Evolutionary conservation across 2,113 vertebrate genomes (phyloP), one percentile per base, ranked within the genome.

Genomic region (Spheniscus mendiculus): DNA sequence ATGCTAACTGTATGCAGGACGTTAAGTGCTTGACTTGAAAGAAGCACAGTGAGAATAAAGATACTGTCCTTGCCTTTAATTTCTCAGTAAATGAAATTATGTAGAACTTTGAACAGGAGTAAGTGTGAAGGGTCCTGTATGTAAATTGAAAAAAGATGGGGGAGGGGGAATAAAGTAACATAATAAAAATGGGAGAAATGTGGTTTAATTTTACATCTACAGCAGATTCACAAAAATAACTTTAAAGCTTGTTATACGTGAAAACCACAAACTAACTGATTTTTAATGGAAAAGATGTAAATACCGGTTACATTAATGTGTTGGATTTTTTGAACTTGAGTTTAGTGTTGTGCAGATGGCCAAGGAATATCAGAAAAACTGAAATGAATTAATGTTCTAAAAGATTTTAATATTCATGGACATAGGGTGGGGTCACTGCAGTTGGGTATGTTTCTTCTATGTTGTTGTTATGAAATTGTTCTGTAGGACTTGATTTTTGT

Each of bases 31-130:
- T 87, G 80, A 55, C 86, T 76, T 74, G 44, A 69, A 93, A 95
- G 84, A 95, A 85, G 38, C 4, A 2, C 72, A 92, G 94, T 74
- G 79, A 96, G 96, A 97, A 96, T 97, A 96, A 97, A 97, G 61
- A 71, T 87, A 15, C 3, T 82, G 47, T 94, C 71, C 83, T 87
- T 97, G 94, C 76, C 47, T 91, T 96, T 7, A 70, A 26, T 87
- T 87, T 90, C 20, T 73, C 36, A 80, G 88, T 90, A 15, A 79
- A 94, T 77, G 67, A 55, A 73, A 13, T 18, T 79, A 49, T 29
- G 1, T 52, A 81, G 44, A 91, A 38, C 52, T 13, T 95, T 89
- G 29, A 84, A 71, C 22, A 83, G 79, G 65, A 86, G 6, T 49
- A 86, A 89, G 38, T 67, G 40, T 93, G 49, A 62, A 90, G 38